Conservation (phyloP, 2,113 vertebrate species). For the Bujurquina vittata region DNA sequence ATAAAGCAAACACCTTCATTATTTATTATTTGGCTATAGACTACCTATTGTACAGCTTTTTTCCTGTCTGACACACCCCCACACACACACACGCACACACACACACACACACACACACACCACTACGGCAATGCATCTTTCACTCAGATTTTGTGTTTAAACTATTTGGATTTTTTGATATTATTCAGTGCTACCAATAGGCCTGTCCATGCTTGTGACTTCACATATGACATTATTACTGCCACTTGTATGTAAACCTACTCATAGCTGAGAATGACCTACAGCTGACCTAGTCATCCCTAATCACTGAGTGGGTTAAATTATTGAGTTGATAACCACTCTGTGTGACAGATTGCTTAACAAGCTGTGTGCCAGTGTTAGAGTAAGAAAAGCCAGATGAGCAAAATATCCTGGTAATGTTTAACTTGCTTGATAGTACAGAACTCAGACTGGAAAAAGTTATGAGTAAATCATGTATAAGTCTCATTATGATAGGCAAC, state of each 20-base stretch:
- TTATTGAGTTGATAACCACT: background rate
- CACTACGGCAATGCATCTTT: too few species aligned
- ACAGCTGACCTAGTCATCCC: background rate
- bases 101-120: too few species aligned
- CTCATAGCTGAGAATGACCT: too few species aligned
- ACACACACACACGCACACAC: too few species aligned
- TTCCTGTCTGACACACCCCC: too few species aligned
- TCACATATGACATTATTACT: too few species aligned
- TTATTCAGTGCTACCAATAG: too few species aligned
- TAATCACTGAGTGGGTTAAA: background rate
- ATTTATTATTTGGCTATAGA: background rate
- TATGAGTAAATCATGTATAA: background rate
- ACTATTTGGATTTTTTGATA: too few species aligned
- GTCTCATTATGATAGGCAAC: background rate
- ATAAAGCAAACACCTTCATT: background rate
- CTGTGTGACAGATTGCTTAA: background rate
- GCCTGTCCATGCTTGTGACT: too few species aligned
- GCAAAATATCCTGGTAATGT: background rate
- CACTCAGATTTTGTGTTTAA: too few species aligned
- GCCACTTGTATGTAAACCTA: too few species aligned
- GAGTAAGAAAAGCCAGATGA: background rate
- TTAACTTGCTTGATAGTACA: background rate
- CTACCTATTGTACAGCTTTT: too few species aligned
- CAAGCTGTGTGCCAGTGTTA: background rate
- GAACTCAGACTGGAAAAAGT: background rate